phyloP scores from a whole-genome alignment of 2,113 vertebrate species.

The Brachirus orientalis region DNA sequence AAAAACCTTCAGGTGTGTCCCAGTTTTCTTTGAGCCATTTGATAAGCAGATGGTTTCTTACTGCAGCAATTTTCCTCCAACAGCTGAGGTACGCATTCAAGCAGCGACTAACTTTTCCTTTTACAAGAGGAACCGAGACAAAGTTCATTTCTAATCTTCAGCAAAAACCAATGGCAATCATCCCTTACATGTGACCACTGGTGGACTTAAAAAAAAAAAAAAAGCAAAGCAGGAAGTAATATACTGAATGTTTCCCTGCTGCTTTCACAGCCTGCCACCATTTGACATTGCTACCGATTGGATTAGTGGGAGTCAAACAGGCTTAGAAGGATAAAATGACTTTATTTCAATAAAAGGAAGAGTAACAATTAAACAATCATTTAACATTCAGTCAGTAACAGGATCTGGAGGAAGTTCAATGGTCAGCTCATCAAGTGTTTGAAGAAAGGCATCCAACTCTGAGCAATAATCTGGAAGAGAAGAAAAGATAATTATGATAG shows the following conservation, averaged over 20 bases:
- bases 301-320: not conserved
- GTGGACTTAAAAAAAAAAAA: conserved; percentile 12
- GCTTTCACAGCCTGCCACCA: not conserved
- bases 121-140: conserved; percentile 59
- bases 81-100: not conserved
- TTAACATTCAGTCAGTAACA: conserved; percentile 21
- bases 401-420: conserved; percentile 67
- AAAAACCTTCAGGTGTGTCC: not conserved
- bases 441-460: conserved; percentile 65
- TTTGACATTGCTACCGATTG: not conserved
- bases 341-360: conserved; percentile 55
- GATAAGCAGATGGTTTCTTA: accelerated
- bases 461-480: conserved; percentile 35
- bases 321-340: not conserved
- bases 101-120: not conserved
- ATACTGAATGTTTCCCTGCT: not conserved
- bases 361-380: not conserved
- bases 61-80: not conserved
- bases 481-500: not conserved
- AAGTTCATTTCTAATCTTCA: conserved; percentile 71
- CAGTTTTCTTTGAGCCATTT: accelerated
- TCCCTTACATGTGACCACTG: conserved; percentile 62
- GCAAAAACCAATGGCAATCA: conserved; percentile 35
- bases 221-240: conserved; percentile 51
- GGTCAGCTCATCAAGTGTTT: conserved; percentile 65